A percentile compares a stretch with the other conserved stretches of the same genome.
Conservation (phyloP, 2,113 vertebrate species). For the Paratilapia polleni region DNA sequence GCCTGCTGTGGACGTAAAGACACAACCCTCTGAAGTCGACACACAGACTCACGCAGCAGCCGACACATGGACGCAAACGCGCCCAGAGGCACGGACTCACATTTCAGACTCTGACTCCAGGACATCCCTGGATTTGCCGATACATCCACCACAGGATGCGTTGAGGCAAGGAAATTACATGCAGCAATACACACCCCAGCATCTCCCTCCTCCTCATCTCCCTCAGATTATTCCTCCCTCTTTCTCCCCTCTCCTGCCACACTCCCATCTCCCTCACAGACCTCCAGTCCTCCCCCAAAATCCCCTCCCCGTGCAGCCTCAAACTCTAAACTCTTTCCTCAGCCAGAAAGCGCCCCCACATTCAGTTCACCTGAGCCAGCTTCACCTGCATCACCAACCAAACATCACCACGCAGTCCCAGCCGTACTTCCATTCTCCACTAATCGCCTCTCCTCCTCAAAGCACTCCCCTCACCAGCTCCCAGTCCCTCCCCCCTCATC, state of each 20-base stretch:
- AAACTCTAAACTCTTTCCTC: conserved; percentile 53
- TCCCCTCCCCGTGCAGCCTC: background rate
- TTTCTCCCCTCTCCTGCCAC: conserved; percentile 42
- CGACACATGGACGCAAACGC: conserved; percentile 9
- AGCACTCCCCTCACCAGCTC: conserved; percentile 15
- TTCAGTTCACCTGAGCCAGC: conserved; percentile 37
- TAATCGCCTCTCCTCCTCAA: background rate
- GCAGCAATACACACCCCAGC: conserved; percentile 65
- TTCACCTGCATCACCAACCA: conserved; percentile 45
- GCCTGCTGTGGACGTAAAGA: background rate
- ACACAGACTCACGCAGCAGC: background rate
- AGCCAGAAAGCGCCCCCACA: conserved; percentile 20
- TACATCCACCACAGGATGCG: background rate
- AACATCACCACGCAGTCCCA: conserved; percentile 49
- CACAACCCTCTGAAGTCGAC: background rate
- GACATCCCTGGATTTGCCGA: conserved; percentile 11
- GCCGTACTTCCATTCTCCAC: conserved; percentile 54
- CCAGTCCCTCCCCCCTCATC: conserved; percentile 48
- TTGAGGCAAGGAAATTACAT: conserved; percentile 50
- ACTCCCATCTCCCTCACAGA: conserved; percentile 52
- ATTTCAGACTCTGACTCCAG: conserved; percentile 18
- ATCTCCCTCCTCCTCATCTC: conserved; percentile 39
- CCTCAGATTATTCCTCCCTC: conserved; percentile 58
- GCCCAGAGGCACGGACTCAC: conserved; percentile 43
- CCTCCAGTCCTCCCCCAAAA: conserved; percentile 31